Base-by-base conservation (phyloP, 2,113 vertebrate genomes). In the Hippocampus mohnikei region DNA sequence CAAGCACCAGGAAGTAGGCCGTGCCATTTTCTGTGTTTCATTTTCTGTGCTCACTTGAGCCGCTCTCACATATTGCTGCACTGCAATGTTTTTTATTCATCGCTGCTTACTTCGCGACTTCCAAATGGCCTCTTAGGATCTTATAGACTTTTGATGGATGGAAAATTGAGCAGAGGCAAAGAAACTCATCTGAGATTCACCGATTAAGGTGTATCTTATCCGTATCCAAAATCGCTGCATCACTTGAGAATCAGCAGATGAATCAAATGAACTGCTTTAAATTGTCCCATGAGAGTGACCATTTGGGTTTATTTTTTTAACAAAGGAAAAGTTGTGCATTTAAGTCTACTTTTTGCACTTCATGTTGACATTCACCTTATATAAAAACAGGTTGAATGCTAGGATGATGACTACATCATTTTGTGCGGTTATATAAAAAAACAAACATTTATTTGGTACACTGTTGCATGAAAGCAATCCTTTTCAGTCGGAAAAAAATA, bases 1-100 rank as follows among this genome's bases (percentile, higher is more conserved):
- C 86, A 83, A 90, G 88, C 88, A 84, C 83, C 76, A 77, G 87
- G 80, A 92, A 89, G 84, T 91, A 86, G 84, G 90, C 87, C 82
- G 81, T 77, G 81, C 81, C 78, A 85, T 73, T 88, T 81, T 80
- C 81, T 77, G 78, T 84, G 87, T 88, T 87, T 81, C 75, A 62
- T 80, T 86, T 74, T 80, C 71, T 37, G 33, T 37, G 33, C 71
- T 88, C 84, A 80, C 81, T 85, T 87, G 86, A 83, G 80, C 81
- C 73, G 52, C 70, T 81, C 80, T 80, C 81, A 83, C 74, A 82
- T 85, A 75, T 69, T 74, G 79, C 77, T 79, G 80, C 79, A 79
- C 56, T 41, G 66, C 55, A 0, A 81, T 85, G 82, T 80, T 87
- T 81, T 86, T 78, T n/a, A 13, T 72, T 72, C 52, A 64, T 71